These are phyloP conservation scores for Hemibagrus guttatus DNA, from an alignment of 2,797 vertebrate species.

Conservation along the genomic window DNA sequence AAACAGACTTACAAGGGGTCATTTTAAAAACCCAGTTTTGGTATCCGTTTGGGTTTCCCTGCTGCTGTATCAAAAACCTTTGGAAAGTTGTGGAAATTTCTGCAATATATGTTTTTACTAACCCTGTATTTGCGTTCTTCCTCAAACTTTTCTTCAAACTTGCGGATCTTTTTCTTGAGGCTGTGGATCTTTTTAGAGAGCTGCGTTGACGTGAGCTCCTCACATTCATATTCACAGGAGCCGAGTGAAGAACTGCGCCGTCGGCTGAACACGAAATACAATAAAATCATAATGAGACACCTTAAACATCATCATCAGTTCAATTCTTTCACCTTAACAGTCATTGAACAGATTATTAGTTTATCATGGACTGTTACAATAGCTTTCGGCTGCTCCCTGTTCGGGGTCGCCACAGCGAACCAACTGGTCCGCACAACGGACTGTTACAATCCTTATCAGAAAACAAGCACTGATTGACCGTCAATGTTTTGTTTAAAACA, in stretches of 20 bases:
- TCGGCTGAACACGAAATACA: constrained; percentile 70
- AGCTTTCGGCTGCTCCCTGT: no score
- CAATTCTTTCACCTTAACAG: neutral
- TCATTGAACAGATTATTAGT: neutral
- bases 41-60: constrained; percentile 6
- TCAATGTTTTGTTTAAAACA: neutral
- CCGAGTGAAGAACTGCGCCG: constrained; percentile 92
- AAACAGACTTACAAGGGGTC: constrained; percentile 22
- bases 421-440: no score
- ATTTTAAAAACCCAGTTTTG: constrained; percentile 7
- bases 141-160: constrained; percentile 93
- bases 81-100: neutral
- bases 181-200: constrained; percentile 92
- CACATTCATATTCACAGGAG: constrained; percentile 86
- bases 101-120: constrained; percentile 49
- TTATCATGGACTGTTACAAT: no score
- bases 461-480: neutral
- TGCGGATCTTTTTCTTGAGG: constrained; percentile 95
- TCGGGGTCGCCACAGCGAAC: no score
- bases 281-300: neutral
- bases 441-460: neutral
- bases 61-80: neutral
- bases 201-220: constrained; percentile 88
- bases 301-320: neutral
- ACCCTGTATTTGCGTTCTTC: constrained; percentile 96